Conservation (phyloP, 2,888 invertebrate genomes). For the Seladonia tumulorum region DNA sequence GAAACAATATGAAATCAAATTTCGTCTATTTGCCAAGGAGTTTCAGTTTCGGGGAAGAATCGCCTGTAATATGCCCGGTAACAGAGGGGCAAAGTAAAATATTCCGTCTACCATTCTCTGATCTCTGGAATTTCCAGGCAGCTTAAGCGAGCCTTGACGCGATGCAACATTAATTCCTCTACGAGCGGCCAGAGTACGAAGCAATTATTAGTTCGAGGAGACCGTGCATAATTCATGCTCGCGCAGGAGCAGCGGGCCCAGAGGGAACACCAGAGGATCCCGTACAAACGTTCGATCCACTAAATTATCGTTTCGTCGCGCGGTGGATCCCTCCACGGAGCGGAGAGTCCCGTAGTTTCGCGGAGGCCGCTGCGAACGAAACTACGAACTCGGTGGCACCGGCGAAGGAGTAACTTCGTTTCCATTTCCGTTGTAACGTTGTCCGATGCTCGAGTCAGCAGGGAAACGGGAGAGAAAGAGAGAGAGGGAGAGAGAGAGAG, state of each 20-base stretch:
- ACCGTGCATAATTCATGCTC: constrained; percentile 32
- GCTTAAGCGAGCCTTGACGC: constrained; percentile 2
- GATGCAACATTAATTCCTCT: constrained; percentile 20
- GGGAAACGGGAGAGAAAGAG: constrained; percentile 1
- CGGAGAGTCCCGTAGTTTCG: constrained; percentile 38
- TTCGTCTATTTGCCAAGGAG: not conserved
- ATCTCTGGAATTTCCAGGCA: constrained; percentile 12
- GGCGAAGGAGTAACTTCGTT: constrained; percentile 55
- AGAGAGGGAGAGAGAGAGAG: not conserved
- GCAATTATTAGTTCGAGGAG: constrained; percentile 34
- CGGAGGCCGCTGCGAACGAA: constrained; percentile 15
- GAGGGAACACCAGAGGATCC: not conserved
- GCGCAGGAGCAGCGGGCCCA: not conserved
- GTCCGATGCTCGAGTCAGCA: constrained; percentile 34
- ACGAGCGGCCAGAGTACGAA: constrained; percentile 5
- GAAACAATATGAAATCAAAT: not conserved
- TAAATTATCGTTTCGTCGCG: constrained; percentile 52
- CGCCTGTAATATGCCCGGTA: not conserved
- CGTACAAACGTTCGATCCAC: constrained; percentile 44
- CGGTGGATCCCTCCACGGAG: constrained; percentile 15
- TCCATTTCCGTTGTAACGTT: constrained; percentile 61
- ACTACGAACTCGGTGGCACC: constrained; percentile 31
- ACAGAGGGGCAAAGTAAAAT: not conserved
- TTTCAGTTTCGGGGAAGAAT: not conserved
- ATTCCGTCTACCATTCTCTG: not conserved